Evolutionary conservation across 2,113 vertebrate species (phyloP), one percentile per base, ranked within the genome.

Genomic region (Bos javanicus): DNA sequence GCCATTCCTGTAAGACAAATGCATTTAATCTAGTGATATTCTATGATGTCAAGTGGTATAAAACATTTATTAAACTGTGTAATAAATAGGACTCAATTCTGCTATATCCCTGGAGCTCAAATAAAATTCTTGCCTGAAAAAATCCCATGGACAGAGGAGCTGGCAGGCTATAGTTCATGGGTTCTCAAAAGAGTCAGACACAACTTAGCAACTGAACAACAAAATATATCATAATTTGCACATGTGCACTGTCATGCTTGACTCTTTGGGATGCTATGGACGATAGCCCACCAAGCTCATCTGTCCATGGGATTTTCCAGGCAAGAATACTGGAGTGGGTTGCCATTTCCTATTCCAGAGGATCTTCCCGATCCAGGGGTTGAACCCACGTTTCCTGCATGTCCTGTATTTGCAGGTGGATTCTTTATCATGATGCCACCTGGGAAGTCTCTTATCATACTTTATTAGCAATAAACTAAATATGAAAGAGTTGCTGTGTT

Each of bases 21-120:
- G 59, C 59, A 81, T 94, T 90, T 91, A 88, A n/a, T 71, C 60
- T 95, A 89, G 95, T 92, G 90, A 86, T 39, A 52, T 60, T 89
- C 50, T 54, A n/a, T 56, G 71, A 91, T 90, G 74, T 86, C 94
- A 93, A 87, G 56, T 81, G 23, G 12, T 91, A 36, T 84, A 93
- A 21, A 46, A 97, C 92, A 36, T 67, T 94, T 96, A 86, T 95
- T 95, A 46, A 71, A 78, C 83, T 94, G 50, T 96, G 71, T 87
- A 90, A 92, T 78, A 96, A 85, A 28, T 57, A 30, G 26, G 23
- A 95, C 28, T 64, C 54, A 91, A 85, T 96, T 87, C 28, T 91
- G 13, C 0, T 4, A 1, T 78, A 36, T 54, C 39, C 48, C 92
- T 88, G 90, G 64, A 93, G 48, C 80, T 86, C 48, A 94, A 91